Evolutionary conservation across 1,140 invertebrate genomes (phyloP).

Genomic region (Rhopalosiphum padi): DNA sequence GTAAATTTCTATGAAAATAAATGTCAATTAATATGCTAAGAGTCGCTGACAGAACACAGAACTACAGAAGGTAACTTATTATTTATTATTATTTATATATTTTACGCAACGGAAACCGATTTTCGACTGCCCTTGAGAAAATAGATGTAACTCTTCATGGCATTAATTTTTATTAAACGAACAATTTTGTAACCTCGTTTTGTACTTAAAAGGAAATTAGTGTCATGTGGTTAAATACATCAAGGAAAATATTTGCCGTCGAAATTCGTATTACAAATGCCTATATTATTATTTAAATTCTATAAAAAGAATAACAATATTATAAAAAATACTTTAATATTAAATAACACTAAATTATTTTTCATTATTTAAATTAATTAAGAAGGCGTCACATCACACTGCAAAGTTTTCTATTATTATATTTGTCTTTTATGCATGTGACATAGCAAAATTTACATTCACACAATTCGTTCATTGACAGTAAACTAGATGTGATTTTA

Average conservation of each 20-base stretch:
- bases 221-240: background rate
- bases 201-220: conserved; percentile 44
- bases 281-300: background rate
- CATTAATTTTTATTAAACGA: conserved; percentile 36
- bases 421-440: background rate
- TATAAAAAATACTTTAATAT: background rate
- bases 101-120: conserved; percentile 24
- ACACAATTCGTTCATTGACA: background rate
- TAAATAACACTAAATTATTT: background rate
- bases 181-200: conserved; percentile 52
- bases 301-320: background rate
- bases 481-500: background rate
- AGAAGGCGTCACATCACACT: background rate
- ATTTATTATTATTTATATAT: conserved; percentile 29
- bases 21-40: conserved; percentile 21
- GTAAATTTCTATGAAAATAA: background rate
- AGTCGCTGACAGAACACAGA: background rate
- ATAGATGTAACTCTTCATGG: conserved; percentile 24
- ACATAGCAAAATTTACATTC: too few relatives aligned
- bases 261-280: background rate
- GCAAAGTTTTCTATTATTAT: background rate
- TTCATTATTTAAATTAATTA: background rate
- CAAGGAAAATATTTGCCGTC: background rate
- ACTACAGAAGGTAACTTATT: background rate
- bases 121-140: conserved; percentile 45